Conservation (phyloP, 2,797 vertebrate genomes). For the Acanthurus leucopareius region DNA sequence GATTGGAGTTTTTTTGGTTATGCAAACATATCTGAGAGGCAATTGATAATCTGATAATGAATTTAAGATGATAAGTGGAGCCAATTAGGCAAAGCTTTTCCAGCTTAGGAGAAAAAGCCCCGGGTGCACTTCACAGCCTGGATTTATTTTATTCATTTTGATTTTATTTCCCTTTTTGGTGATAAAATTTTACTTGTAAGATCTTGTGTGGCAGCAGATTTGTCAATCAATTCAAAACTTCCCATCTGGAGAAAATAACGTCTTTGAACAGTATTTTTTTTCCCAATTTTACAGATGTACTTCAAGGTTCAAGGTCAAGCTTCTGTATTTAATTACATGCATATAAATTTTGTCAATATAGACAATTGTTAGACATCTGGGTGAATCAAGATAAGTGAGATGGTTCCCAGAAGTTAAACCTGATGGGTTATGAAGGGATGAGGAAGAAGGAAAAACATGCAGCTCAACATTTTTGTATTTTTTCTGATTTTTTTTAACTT, state of each 20-base stretch:
- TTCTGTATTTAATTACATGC: background rate
- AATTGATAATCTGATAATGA: background rate
- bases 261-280: too few relatives aligned
- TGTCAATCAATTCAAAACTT: background rate
- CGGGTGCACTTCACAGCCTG: too few relatives aligned
- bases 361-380: background rate
- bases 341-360: background rate
- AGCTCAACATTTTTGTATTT: background rate
- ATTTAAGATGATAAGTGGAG: background rate
- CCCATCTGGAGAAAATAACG: background rate
- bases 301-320: background rate
- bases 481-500: background rate
- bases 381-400: too few relatives aligned
- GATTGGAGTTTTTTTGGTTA: slow-evolving; percentile 29
- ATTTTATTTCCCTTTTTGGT: background rate
- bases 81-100: background rate
- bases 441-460: background rate
- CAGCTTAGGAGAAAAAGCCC: too few relatives aligned
- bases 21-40: slow-evolving; percentile 25
- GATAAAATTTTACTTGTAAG: background rate
- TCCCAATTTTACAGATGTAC: background rate
- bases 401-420: background rate
- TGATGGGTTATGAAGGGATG: background rate
- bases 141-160: background rate
- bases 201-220: background rate